Conservation (phyloP, 2,888 invertebrate genomes). For the Sarcophaga rosellei region DNA sequence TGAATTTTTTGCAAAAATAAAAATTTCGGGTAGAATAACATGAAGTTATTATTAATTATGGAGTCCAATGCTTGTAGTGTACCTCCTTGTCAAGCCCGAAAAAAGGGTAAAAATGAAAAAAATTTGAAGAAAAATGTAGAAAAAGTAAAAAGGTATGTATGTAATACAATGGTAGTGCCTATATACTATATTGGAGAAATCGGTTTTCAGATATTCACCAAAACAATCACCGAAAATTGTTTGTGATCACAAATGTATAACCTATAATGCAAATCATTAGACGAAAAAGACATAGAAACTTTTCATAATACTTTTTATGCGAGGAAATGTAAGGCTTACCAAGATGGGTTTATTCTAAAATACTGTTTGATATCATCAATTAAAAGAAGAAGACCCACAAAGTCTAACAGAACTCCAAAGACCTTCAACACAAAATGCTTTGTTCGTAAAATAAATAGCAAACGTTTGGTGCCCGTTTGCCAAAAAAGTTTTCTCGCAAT, state of each 20-base stretch:
- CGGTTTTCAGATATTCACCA: conserved; percentile 30
- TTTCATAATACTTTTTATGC: conserved; percentile 1
- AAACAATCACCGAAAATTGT: conserved; percentile 29
- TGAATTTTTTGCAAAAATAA: no score
- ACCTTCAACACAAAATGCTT: conserved; percentile 36
- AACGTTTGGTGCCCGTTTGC: conserved; percentile 29
- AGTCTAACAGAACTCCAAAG: conserved; percentile 1
- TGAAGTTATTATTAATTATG: no score
- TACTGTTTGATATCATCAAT: no score
- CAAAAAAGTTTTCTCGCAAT: background rate
- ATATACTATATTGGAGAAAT: background rate
- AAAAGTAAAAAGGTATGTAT: no score
- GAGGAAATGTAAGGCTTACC: no score
- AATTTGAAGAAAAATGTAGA: no score
- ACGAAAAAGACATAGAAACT: conserved; percentile 11
- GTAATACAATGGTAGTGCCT: background rate
- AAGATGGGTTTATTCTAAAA: no score
- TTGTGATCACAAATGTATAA: conserved; percentile 19
- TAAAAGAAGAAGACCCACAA: no score
- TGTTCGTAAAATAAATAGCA: conserved; percentile 27
- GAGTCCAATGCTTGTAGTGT: no score
- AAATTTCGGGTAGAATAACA: no score
- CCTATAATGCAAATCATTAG: conserved; percentile 27
- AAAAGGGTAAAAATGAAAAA: no score
- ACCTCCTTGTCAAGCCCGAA: no score